Evolutionary conservation across 2,888 invertebrate species (phyloP).

Genomic region (Ectobius pallidus): DNA sequence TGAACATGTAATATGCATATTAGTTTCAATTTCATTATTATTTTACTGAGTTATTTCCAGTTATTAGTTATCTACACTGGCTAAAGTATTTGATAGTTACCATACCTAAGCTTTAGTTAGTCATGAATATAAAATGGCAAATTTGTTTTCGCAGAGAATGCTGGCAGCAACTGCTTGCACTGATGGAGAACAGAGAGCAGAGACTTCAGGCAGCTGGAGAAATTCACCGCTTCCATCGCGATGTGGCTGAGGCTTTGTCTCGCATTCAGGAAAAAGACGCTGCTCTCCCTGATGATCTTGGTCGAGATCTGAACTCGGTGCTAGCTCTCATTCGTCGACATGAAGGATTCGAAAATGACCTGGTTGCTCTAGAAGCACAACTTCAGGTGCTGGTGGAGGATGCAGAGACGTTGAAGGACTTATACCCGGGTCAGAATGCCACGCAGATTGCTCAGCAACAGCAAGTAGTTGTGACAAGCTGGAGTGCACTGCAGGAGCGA

Average conservation of each 20-base stretch:
- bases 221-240: conserved; percentile 96
- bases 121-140: no score
- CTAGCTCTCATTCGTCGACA: conserved; percentile 83
- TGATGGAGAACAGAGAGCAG: conserved; percentile 84
- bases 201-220: conserved; percentile 93
- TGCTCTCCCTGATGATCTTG: conserved; percentile 79
- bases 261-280: conserved; percentile 90
- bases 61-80: no score
- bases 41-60: no score
- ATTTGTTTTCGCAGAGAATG: conserved; percentile 68
- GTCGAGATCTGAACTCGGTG: conserved; percentile 85
- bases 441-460: conserved; percentile 88
- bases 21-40: no score
- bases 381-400: conserved; percentile 91
- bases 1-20: no score
- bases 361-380: conserved; percentile 90
- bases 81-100: no score
- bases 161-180: conserved; percentile 88
- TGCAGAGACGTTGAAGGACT: conserved; percentile 81
- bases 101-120: no score
- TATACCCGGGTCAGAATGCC: conserved; percentile 92
- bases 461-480: conserved; percentile 82
- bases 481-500: conserved; percentile 84
- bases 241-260: conserved; percentile 88
- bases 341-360: conserved; percentile 91